phyloP scores from a whole-genome alignment of 2,797 vertebrate genomes.

The Sparus aurata region DNA sequence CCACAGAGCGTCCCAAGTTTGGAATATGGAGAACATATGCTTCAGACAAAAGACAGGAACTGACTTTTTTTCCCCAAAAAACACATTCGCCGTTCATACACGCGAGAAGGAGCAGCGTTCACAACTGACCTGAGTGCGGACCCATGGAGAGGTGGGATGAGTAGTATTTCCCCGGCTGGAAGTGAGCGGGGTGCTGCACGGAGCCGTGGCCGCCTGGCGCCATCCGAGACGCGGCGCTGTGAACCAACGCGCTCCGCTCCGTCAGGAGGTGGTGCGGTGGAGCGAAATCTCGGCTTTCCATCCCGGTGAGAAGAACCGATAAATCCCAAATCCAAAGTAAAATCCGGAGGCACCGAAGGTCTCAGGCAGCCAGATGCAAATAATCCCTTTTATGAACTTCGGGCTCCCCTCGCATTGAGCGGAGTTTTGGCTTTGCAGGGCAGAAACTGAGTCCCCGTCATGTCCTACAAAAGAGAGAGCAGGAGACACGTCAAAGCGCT shows the following conservation, averaged over 20 bases:
- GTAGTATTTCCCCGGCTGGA: constrained; percentile 95
- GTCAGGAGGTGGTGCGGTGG: constrained; percentile 94
- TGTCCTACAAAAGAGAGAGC: constrained; percentile 83
- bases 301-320: constrained; percentile 83
- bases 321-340: constrained; percentile 86
- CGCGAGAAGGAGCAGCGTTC: constrained; percentile 16
- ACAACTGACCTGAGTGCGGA: constrained; percentile 93
- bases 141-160: constrained; percentile 94
- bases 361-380: constrained; percentile 83
- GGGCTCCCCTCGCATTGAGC: constrained; percentile 81
- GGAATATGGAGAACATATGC: constrained; percentile 62
- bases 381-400: constrained; percentile 88
- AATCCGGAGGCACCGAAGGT: constrained; percentile 81
- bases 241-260: constrained; percentile 92
- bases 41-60: constrained; percentile 44
- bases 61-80: constrained; percentile 5
- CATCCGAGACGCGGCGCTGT: constrained; percentile 90
- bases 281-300: constrained; percentile 97
- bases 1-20: constrained; percentile 63
- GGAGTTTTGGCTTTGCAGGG: constrained; percentile 79
- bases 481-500: constrained; percentile 76
- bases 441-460: constrained; percentile 83
- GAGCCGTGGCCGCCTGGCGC: constrained; percentile 88
- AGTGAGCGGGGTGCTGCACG: constrained; percentile 91
- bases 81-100: constrained; percentile 26